phyloP scores from a whole-genome alignment of 2,888 invertebrate species.

The Timema cristinae region DNA sequence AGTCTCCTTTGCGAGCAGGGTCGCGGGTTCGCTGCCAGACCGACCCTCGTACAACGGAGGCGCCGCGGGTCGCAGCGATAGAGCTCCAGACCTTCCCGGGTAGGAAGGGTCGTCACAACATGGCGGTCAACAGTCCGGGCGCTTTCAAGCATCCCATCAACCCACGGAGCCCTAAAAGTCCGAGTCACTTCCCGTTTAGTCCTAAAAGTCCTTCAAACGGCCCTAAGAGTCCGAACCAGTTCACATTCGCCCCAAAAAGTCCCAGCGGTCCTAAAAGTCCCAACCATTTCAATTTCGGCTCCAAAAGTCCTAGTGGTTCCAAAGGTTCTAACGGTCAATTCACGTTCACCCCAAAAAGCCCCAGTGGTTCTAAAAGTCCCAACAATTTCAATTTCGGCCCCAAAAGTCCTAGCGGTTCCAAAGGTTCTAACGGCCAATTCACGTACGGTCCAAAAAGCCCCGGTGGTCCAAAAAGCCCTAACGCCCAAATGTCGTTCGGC shows the following conservation, averaged over 20 bases:
- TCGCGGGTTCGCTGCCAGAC: too few species aligned
- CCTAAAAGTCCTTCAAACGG: slow-evolving; percentile 17
- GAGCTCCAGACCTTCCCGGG: not conserved
- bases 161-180: slow-evolving; percentile 51
- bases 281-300: slow-evolving; percentile 18
- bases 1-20: too few species aligned
- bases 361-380: not conserved
- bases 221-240: slow-evolving; percentile 19
- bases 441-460: not conserved
- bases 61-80: too few species aligned
- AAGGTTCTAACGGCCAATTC: slow-evolving; percentile 2
- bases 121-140: slow-evolving; percentile 58
- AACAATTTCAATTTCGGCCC: slow-evolving; percentile 17
- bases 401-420: slow-evolving; percentile 15
- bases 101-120: slow-evolving; percentile 33
- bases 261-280: not conserved
- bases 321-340: slow-evolving; percentile 14
- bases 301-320: slow-evolving; percentile 16
- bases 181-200: slow-evolving; percentile 19
- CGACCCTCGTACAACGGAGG: too few species aligned
- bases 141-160: slow-evolving; percentile 52
- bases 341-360: slow-evolving; percentile 11
- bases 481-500: slow-evolving; percentile 31
- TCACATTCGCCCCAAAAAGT: slow-evolving; percentile 14
- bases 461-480: not conserved